These are phyloP conservation scores for Halichoerus grypus DNA, from an alignment of 2,113 vertebrate genomes.

Conservation along the genomic window DNA sequence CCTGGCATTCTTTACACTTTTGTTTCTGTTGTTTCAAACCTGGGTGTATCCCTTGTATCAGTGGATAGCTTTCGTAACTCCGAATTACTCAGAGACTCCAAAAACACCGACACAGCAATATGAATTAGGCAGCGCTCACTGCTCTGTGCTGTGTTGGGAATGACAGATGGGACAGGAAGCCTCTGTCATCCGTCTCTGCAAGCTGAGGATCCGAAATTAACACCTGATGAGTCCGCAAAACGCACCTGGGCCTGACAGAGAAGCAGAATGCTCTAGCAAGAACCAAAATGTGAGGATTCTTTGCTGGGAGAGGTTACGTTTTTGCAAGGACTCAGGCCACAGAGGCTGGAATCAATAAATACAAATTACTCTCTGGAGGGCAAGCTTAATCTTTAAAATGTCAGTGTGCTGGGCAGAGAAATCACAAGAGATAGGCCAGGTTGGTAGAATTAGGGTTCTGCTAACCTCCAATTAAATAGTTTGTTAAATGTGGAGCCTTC, in stretches of 20 bases:
- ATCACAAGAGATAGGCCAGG: background rate
- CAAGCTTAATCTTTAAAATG: slow-evolving; percentile 3
- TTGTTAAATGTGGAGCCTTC: background rate
- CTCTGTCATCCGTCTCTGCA: background rate
- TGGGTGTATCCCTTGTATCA: background rate
- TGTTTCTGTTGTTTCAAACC: background rate
- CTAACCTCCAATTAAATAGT: background rate
- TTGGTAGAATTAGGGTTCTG: background rate
- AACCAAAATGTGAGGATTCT: background rate
- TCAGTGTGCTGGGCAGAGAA: background rate
- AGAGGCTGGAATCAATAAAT: background rate
- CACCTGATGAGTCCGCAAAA: background rate
- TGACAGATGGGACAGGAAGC: background rate
- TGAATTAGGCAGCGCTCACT: background rate
- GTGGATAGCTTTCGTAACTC: background rate
- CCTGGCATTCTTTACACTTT: background rate
- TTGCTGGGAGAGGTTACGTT: background rate
- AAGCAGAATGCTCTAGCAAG: background rate
- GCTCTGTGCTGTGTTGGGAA: background rate
- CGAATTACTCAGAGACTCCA: background rate
- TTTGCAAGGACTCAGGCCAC: background rate
- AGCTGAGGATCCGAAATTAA: background rate
- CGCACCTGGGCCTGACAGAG: background rate
- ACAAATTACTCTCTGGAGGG: background rate
- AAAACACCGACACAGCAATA: background rate